These are phyloP conservation scores for Troilus luridus DNA, from an alignment of 2,888 invertebrate genomes.

Conservation along the genomic window DNA sequence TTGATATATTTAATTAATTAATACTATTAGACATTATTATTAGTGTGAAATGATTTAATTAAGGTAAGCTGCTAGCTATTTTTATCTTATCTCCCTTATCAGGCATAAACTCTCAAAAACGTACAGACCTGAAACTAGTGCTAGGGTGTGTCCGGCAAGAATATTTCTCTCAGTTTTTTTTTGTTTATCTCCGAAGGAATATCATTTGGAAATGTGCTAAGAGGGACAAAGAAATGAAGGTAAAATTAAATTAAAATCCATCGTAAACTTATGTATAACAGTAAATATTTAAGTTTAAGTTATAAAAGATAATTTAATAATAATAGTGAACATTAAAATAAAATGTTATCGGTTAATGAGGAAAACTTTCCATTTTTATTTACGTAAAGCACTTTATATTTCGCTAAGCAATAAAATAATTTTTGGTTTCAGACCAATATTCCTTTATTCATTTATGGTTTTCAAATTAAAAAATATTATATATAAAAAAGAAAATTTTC, in stretches of 20 bases:
- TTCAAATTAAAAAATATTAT: neutral
- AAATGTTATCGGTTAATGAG: neutral
- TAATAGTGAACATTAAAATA: neutral
- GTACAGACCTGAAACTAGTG: constrained; percentile 31
- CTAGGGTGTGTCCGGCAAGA: constrained; percentile 36
- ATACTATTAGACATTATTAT: neutral
- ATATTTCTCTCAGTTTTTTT: neutral
- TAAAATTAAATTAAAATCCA: neutral
- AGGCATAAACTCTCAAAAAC: constrained; percentile 24
- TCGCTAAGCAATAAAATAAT: neutral
- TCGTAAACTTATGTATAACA: neutral
- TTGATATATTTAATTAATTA: neutral
- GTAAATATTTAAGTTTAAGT: neutral
- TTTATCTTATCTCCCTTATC: constrained; percentile 44
- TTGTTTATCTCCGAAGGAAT: neutral
- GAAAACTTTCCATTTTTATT: neutral
- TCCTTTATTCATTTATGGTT: neutral
- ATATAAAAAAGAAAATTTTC: neutral
- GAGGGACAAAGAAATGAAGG: neutral
- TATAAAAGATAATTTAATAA: neutral
- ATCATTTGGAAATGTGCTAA: constrained; percentile 22
- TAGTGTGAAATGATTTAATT: neutral
- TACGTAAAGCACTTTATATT: neutral
- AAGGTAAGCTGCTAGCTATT: constrained; percentile 30
- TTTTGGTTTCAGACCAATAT: neutral